Evolutionary conservation across 2,797 vertebrate genomes (phyloP).

Genomic region (Coregonus ussuriensis): DNA sequence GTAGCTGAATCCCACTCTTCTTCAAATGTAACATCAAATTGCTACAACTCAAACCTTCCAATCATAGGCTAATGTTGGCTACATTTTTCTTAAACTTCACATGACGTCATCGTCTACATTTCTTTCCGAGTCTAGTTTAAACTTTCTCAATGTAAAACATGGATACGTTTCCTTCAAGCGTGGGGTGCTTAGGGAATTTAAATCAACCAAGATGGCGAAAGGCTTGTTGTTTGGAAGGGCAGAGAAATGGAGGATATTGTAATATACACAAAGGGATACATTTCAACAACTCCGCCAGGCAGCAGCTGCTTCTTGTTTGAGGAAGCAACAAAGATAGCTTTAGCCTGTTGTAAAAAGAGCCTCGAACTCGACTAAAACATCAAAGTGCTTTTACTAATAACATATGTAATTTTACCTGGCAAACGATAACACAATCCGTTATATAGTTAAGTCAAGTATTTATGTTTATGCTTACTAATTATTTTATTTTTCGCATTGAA

Average conservation of each 20-base stretch:
- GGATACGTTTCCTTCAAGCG: slow-evolving; percentile 67
- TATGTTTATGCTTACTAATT: slow-evolving; percentile 62
- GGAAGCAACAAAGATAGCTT: slow-evolving; percentile 81
- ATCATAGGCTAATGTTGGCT: slow-evolving; percentile 22
- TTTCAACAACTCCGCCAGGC: slow-evolving; percentile 88
- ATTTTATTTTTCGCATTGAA: slow-evolving; percentile 68
- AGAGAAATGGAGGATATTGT: slow-evolving; percentile 99
- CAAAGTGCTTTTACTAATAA: slow-evolving; percentile 33
- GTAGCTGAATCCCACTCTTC: background rate
- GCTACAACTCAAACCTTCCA: slow-evolving; percentile 30
- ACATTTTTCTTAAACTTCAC: slow-evolving; percentile 75
- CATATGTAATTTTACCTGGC: slow-evolving; percentile 39
- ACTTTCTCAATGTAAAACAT: slow-evolving; percentile 74
- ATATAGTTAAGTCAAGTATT: slow-evolving; percentile 45
- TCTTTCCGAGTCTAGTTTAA: slow-evolving; percentile 66
- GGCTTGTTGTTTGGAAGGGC: slow-evolving; percentile 97
- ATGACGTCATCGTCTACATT: slow-evolving; percentile 75
- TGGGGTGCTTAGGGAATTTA: slow-evolving; percentile 76
- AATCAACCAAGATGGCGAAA: slow-evolving; percentile 99
- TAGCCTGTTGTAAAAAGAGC: slow-evolving; percentile 41
- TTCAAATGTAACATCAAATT: slow-evolving; percentile 17
- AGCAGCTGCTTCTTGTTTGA: slow-evolving; percentile 83
- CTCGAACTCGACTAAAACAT: slow-evolving; percentile 39
- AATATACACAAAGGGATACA: slow-evolving; percentile 99
- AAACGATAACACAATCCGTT: slow-evolving; percentile 46